Conservation (phyloP, 2,888 invertebrate species). For the Andrena flavipes region DNA sequence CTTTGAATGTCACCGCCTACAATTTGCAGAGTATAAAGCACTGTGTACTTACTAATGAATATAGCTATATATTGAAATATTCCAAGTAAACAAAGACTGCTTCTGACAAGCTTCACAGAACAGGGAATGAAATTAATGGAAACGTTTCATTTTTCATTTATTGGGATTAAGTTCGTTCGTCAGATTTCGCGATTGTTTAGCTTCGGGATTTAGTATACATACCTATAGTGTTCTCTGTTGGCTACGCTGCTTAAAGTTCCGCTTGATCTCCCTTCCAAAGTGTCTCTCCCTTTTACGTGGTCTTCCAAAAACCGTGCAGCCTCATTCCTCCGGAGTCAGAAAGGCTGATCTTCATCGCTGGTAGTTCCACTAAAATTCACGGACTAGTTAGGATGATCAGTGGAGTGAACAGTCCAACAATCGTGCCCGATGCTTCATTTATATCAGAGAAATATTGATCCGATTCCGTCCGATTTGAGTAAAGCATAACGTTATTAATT, state of each 20-base stretch:
- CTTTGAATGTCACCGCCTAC: background rate
- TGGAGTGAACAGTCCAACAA: slow-evolving; percentile 35
- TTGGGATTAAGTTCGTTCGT: background rate
- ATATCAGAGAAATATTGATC: slow-evolving; percentile 29
- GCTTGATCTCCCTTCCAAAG: background rate
- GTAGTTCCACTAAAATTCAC: slow-evolving; percentile 44
- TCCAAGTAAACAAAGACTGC: too few relatives aligned
- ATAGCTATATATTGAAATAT: too few relatives aligned
- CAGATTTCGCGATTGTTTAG: background rate
- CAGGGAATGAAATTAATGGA: too few relatives aligned
- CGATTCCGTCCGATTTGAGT: slow-evolving; percentile 36
- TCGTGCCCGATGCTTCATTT: slow-evolving; percentile 35
- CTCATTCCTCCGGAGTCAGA: slow-evolving; percentile 33
- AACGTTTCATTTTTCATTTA: background rate
- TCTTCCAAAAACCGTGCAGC: slow-evolving; percentile 36
- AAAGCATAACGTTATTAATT: slow-evolving; percentile 47
- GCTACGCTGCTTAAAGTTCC: background rate
- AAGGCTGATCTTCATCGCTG: slow-evolving; percentile 18
- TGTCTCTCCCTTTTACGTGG: slow-evolving; percentile 8
- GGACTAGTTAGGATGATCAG: slow-evolving; percentile 45
- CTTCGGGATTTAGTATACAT: background rate
- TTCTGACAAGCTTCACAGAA: too few relatives aligned
- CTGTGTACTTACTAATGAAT: background rate
- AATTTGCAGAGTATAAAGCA: background rate
- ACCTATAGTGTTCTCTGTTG: background rate